These are phyloP conservation scores for Panthera uncia DNA, from an alignment of 2,113 vertebrate genomes.

Conservation along the genomic window DNA sequence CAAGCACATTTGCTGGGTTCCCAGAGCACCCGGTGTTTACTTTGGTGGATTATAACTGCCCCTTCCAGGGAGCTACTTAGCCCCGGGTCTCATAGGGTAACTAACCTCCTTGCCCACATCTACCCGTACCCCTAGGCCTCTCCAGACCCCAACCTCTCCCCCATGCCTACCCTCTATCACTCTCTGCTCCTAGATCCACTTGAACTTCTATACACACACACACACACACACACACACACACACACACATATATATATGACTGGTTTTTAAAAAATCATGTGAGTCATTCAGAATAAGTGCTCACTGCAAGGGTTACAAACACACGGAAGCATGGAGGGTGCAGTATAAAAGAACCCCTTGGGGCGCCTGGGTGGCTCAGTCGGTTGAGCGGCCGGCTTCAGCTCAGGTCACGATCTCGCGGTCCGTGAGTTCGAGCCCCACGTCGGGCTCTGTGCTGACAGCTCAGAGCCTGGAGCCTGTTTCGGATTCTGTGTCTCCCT, in stretches of 20 bases:
- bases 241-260: too few species aligned
- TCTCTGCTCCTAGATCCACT: background rate
- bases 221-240: too few species aligned
- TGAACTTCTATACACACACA: background rate
- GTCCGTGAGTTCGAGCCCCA: too few species aligned
- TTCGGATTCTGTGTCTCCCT: too few species aligned
- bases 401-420: too few species aligned
- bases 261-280: background rate
- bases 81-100: background rate
- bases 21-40: background rate
- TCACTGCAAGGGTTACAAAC: background rate
- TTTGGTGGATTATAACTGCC: background rate
- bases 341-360: background rate
- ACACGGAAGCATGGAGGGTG: background rate
- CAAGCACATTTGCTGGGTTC: background rate
- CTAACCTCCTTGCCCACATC: too few species aligned
- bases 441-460: too few species aligned
- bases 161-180: background rate
- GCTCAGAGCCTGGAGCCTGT: too few species aligned
- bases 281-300: background rate
- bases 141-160: background rate
- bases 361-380: too few species aligned
- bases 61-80: background rate
- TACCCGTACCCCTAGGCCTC: fast-evolving
- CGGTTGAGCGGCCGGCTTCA: too few species aligned